phyloP scores from a whole-genome alignment of 1,140 invertebrate species.

The Zaprionus lachaisei region DNA sequence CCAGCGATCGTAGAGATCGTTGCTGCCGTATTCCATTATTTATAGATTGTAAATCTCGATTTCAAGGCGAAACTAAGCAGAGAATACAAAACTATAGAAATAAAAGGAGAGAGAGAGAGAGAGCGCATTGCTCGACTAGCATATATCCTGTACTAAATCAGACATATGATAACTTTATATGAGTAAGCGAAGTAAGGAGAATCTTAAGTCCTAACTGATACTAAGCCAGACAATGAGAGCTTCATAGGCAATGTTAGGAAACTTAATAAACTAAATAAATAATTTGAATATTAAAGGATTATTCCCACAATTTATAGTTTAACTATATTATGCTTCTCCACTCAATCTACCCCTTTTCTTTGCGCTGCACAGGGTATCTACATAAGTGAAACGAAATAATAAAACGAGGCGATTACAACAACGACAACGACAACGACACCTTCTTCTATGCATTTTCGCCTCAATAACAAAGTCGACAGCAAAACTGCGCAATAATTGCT shows the following conservation, averaged over 20 bases:
- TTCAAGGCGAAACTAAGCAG: conserved; percentile 62
- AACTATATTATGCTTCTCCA: not conserved
- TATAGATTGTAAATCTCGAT: conserved; percentile 76
- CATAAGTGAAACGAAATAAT: conserved; percentile 54
- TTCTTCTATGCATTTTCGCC: conserved; percentile 53
- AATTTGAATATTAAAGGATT: too few relatives aligned
- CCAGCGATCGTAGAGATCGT: conserved; percentile 45
- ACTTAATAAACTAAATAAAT: too few relatives aligned
- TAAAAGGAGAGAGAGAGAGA: not conserved
- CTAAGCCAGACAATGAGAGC: too few relatives aligned
- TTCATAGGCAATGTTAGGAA: too few relatives aligned
- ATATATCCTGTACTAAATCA: not conserved
- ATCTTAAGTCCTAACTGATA: too few relatives aligned
- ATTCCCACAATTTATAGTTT: not conserved
- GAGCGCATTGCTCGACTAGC: not conserved
- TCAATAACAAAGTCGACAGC: conserved; percentile 48
- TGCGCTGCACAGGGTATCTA: conserved; percentile 4
- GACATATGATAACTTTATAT: too few relatives aligned
- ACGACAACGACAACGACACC: conserved; percentile 69
- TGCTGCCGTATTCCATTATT: conserved; percentile 66
- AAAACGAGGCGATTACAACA: conserved; percentile 62
- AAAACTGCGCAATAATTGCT: conserved; percentile 78
- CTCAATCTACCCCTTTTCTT: not conserved
- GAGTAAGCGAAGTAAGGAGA: too few relatives aligned
- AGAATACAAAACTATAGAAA: conserved; percentile 14